These are phyloP conservation scores for Nothura maculosa DNA, from an alignment of 2,797 vertebrate genomes.

Conservation along the genomic window DNA sequence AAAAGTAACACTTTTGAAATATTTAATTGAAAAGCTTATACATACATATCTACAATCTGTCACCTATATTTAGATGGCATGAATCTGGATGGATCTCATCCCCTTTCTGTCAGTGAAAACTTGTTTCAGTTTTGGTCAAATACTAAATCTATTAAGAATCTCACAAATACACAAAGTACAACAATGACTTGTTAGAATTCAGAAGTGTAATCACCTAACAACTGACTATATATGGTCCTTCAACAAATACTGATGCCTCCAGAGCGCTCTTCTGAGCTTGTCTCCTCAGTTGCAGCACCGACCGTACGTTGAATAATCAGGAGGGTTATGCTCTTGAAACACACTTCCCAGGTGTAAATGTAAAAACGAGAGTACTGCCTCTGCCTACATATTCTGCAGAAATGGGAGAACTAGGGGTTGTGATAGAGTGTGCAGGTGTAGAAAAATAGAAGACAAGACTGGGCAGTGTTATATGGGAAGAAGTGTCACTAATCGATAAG, in stretches of 20 bases:
- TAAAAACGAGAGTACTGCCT: background rate
- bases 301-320: background rate
- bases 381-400: background rate
- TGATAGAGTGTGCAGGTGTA: background rate
- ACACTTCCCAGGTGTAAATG: background rate
- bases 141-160: background rate
- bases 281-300: background rate
- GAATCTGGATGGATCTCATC: background rate
- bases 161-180: background rate
- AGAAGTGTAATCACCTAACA: background rate
- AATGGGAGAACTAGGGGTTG: background rate
- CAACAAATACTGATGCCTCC: background rate
- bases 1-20: background rate
- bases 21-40: background rate
- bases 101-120: background rate
- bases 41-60: background rate
- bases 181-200: background rate
- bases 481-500: background rate
- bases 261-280: background rate
- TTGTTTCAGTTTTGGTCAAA: background rate
- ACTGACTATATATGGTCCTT: background rate
- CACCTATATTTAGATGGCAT: background rate
- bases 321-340: background rate
- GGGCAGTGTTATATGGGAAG: background rate
- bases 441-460: background rate